These are phyloP conservation scores for Eulemur rubriventer DNA, from an alignment of 2,797 vertebrate species.

Conservation along the genomic window DNA sequence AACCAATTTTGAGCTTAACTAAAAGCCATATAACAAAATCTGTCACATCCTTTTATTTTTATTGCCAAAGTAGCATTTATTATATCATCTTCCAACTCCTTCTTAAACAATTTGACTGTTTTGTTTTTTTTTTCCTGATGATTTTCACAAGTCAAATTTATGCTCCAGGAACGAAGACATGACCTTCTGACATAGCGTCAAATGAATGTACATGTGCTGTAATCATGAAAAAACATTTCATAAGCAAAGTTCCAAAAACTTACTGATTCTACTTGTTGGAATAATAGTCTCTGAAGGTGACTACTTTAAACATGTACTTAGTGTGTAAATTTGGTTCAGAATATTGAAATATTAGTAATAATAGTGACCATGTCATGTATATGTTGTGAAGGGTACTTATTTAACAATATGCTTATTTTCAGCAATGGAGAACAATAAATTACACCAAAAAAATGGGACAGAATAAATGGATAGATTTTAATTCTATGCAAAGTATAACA, in stretches of 20 bases:
- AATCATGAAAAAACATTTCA: neutral
- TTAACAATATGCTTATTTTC: neutral
- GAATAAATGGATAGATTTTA: neutral
- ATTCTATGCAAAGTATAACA: neutral
- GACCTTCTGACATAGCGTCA: neutral
- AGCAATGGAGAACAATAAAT: neutral
- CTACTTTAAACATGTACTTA: neutral
- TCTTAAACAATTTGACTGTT: neutral
- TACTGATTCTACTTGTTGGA: neutral
- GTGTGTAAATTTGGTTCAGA: neutral
- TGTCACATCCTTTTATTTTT: neutral
- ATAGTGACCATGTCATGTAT: neutral
- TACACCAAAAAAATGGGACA: neutral
- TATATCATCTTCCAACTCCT: neutral
- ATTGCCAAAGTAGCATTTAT: neutral
- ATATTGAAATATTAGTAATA: neutral
- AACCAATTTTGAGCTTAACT: neutral
- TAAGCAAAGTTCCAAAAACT: neutral
- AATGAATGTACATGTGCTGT: neutral
- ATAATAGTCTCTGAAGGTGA: neutral
- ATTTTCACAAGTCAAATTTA: neutral
- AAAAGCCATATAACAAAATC: neutral
- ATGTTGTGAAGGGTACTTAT: neutral
- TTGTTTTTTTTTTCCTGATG: neutral
- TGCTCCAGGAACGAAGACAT: neutral